Base-by-base conservation (phyloP, 2,888 invertebrate genomes). In the Temnothorax unifasciatus region DNA sequence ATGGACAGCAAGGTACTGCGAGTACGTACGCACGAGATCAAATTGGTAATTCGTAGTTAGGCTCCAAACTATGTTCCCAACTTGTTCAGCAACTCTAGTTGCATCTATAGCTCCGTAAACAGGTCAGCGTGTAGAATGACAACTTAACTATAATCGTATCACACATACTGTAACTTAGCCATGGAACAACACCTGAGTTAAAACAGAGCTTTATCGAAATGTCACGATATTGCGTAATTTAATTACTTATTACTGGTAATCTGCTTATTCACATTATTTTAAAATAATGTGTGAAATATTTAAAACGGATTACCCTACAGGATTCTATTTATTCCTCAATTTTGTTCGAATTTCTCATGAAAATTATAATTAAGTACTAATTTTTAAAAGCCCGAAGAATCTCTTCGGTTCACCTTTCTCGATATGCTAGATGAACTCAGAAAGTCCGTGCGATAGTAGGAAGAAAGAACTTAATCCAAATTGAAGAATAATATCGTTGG, bases 401-500 rank as follows among this genome's bases (percentile, higher is more conserved):
- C 66, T 84, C 87, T 84, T 90, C 73, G 76, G 82, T 71, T 88
- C 83, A 69, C 25, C 75, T 66, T 44, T 50, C 77, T 50, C 84
- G 85, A 87, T 77, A 85, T 83, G 50, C 63, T 71, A 59, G 63
- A n/a, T 57, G 69, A 82, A 44, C 77, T 47, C 71, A 71, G 59
- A 82, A 89, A 89, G 81, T 85, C 85, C 18, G 47, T 13, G 75
- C 74, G 25, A 66, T 74, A 59, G 59, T 29, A 52, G 66, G 64
- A 81, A 74, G 83, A 76, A 86, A 82, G 82, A 85, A 71, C 81
- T 86, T 89, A 90, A 92, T 92, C 90, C 87, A 91, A 92, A 92
- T 92, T 91, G 89, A 92, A 91, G 92, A 92, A 92, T 92, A 92
- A 92, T 92, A 91, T 89, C 88, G 66, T 66, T 75, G 73, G 84